Conservation (phyloP, 2,888 invertebrate genomes). For the Sycophila texana region DNA sequence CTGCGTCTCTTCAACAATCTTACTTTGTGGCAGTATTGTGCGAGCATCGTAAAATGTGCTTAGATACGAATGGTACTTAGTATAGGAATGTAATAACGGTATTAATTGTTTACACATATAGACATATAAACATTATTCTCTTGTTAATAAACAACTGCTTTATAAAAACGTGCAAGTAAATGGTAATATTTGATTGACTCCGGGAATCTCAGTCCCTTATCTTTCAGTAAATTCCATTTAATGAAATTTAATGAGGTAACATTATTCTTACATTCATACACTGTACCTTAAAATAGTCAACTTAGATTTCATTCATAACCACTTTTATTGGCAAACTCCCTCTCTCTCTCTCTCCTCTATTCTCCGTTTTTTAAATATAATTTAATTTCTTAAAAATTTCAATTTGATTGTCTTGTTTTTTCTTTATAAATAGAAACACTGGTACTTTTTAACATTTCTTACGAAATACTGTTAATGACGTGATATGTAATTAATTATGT, state of each 20-base stretch:
- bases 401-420: constrained; percentile 46
- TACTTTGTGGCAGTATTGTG: constrained; percentile 51
- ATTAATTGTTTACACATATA: constrained; percentile 33
- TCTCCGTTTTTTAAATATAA: constrained; percentile 12
- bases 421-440: constrained; percentile 18
- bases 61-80: constrained; percentile 50
- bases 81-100: constrained; percentile 56
- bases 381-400: not conserved
- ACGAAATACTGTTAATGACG: not conserved
- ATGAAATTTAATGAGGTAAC: constrained; percentile 51
- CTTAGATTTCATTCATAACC: constrained; percentile 63
- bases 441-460: not conserved
- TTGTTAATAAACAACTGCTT: constrained; percentile 40
- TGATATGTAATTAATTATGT: constrained; percentile 29
- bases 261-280: constrained; percentile 55
- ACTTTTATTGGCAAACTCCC: constrained; percentile 63
- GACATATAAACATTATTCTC: constrained; percentile 34
- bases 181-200: constrained; percentile 54
- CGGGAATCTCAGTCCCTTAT: constrained; percentile 44
- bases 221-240: constrained; percentile 44
- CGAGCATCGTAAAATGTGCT: constrained; percentile 49
- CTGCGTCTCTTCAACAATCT: constrained; percentile 53
- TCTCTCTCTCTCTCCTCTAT: constrained; percentile 58
- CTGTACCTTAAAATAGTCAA: constrained; percentile 58
- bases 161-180: constrained; percentile 48